phyloP scores from a whole-genome alignment of 30 jellyfish, hydroid and myxozoan species.

The Aurelia sp. region DNA sequence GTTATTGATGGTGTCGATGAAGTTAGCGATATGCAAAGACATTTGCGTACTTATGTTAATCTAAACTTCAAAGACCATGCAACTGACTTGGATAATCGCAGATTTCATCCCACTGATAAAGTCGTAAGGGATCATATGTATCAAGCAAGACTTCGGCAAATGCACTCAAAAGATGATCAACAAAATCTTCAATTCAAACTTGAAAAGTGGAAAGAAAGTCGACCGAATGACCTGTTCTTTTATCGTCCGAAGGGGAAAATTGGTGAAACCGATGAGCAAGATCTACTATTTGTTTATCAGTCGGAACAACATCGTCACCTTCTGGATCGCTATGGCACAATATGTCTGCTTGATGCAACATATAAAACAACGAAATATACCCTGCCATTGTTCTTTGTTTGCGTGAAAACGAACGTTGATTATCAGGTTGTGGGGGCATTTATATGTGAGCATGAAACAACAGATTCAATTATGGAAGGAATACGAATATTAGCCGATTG shows the following conservation, averaged over 20 bases:
- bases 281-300: constrained; percentile 30
- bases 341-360: constrained; percentile 42
- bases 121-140: constrained; percentile 35
- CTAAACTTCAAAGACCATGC: constrained; percentile 24
- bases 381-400: constrained; percentile 32
- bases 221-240: no score
- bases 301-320: constrained; percentile 28
- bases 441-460: background rate
- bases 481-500: no score
- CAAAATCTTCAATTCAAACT: no score
- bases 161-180: no score
- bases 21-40: constrained; percentile 32
- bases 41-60: constrained; percentile 13
- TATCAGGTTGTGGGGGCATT: constrained; percentile 55
- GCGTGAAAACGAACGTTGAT: constrained; percentile 40
- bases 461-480: no score
- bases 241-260: no score
- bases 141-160: no score
- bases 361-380: constrained; percentile 60
- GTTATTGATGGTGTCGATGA: constrained; percentile 34
- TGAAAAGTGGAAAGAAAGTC: no score
- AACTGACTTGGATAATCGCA: background rate
- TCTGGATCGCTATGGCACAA: constrained; percentile 37
- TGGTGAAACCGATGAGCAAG: background rate
- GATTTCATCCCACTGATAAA: constrained; percentile 23